These are phyloP conservation scores for Ibycter americanus DNA, from an alignment of 2,797 vertebrate species.

Conservation along the genomic window DNA sequence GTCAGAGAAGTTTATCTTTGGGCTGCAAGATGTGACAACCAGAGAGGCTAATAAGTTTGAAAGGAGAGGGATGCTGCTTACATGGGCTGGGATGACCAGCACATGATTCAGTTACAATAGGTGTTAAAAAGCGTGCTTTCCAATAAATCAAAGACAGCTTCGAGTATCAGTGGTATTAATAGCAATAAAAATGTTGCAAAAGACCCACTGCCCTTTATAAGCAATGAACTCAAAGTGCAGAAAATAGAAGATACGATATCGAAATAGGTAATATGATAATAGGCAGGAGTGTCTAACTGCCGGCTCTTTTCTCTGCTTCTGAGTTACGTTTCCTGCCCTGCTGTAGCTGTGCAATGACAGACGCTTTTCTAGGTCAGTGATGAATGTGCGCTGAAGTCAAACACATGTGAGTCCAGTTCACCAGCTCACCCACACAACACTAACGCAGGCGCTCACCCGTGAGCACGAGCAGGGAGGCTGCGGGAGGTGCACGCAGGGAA, in stretches of 20 bases:
- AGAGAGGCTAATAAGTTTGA: background rate
- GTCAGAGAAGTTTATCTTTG: background rate
- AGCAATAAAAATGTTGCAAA: background rate
- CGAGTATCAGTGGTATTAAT: background rate
- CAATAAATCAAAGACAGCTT: background rate
- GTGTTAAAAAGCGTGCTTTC: background rate
- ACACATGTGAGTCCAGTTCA: accelerated
- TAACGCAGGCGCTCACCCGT: accelerated
- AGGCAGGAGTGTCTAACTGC: background rate
- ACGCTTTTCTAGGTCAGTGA: conserved; percentile 3
- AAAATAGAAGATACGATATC: background rate
- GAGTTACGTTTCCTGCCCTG: conserved; percentile 10
- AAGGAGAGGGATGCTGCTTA: background rate
- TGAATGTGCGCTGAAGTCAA: background rate
- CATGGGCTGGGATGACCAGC: background rate
- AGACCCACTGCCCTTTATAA: accelerated
- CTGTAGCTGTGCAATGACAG: background rate
- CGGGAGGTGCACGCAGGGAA: accelerated
- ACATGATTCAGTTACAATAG: background rate
- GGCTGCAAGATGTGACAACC: background rate
- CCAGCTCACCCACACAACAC: background rate
- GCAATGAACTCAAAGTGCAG: background rate
- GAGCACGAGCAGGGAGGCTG: accelerated
- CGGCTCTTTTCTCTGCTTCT: background rate
- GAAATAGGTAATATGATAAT: accelerated